Percentiles rank a stretch among this genome's conserved stretches.
phyloP scores from a whole-genome alignment of 2,797 vertebrate species.

The Trematomus bernacchii region DNA sequence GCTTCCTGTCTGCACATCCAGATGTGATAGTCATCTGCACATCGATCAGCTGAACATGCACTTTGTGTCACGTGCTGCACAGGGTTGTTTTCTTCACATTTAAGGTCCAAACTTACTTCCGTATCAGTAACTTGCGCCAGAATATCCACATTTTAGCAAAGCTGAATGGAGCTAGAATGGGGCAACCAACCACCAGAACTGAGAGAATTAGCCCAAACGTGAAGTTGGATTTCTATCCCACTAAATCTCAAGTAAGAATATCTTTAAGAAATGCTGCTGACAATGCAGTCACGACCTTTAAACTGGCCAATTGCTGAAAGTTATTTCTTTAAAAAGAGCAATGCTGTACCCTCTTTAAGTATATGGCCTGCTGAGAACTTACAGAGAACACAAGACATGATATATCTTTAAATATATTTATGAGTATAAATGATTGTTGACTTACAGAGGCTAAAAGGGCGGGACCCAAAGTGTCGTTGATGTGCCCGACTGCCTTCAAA shows the following conservation, averaged over 20 bases:
- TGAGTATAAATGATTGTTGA: conserved; percentile 1
- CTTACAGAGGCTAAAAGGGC: conserved; percentile 93
- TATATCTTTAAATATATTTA: background rate
- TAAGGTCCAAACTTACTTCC: background rate
- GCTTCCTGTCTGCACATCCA: conserved; percentile 25
- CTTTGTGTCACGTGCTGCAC: background rate
- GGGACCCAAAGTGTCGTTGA: conserved; percentile 92
- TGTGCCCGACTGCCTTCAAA: conserved; percentile 94
- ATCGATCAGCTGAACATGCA: background rate
- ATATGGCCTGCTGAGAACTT: background rate
- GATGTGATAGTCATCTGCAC: conserved; percentile 26
- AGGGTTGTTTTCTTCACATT: background rate
- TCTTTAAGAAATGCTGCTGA: no score
- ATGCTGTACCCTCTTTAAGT: background rate
- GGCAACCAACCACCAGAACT: no score
- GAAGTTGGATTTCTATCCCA: no score
- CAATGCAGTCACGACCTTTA: no score
- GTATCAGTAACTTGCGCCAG: no score
- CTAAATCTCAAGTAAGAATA: no score
- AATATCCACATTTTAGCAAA: no score
- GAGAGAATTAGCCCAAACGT: no score
- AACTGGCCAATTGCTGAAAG: no score
- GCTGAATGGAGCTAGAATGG: no score
- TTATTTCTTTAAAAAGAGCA: conserved; percentile 1
- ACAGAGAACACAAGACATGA: background rate